Evolutionary conservation across 2,113 vertebrate genomes (phyloP), one percentile per base, ranked within the genome.

Genomic region (Balaeniceps rex): DNA sequence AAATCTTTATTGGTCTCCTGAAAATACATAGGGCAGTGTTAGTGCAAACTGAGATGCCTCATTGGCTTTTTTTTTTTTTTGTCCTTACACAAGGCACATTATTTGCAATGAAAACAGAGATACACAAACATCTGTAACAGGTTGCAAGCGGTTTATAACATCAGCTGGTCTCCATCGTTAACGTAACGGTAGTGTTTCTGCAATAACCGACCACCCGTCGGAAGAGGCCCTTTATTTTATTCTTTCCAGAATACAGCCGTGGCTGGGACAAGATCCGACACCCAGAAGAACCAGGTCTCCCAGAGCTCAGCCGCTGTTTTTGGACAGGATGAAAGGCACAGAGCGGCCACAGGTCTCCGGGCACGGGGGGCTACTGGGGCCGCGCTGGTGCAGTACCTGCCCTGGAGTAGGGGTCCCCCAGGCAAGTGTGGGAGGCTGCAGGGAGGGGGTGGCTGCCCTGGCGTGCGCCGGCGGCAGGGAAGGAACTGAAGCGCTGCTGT

Each of bases 21-120:
- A 87, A 23, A 95, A 61, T 90, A 95, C 97, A 72, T 10, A 91
- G 81, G 91, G 93, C 96, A 95, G 95, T 78, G 95, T 97, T 97
- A 97, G 97, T 98, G 97, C 96, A 97, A 90, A 97, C 91, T 66
- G 94, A 96, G 96, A 38, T 89, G 97, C 95, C 95, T 95, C 38
- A 7, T 21, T 83, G 92, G 91, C 90, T 82, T 84, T 6, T 71
- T 82, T 55, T 75, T 49, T 49, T 49, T 49, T 49, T 36, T 14
- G 51, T 72, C 83, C 78, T 95, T 94, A 80, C 69, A 24, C 85
- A 96, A 57, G 96, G 89, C 84, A 93, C 60, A 5, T 40, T 68
- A 71, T 80, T 75, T 16, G 60, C 76, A 63, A 83, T 92, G 54
- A 92, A 85, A 91, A 93, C 47, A 49, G 80, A 25, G 44, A 94